Conservation (phyloP, 2,797 vertebrate species). For the Anolis apletophallus region DNA sequence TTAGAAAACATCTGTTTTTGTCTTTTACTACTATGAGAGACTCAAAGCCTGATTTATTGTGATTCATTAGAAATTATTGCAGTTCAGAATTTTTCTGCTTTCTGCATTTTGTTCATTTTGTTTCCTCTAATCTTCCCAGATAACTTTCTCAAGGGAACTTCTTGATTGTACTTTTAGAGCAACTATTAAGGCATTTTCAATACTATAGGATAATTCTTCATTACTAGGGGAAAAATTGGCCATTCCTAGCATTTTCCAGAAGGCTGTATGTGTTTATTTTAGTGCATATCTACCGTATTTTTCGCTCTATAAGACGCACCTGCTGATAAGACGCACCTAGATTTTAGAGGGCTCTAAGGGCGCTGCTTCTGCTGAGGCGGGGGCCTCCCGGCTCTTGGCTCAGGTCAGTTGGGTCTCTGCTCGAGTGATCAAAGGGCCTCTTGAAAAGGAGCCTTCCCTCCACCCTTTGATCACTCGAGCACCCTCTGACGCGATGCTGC, state of each 20-base stretch:
- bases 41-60: neutral
- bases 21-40: neutral
- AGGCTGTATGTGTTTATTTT: neutral
- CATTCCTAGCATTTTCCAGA: neutral
- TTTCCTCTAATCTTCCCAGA: neutral
- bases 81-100: neutral
- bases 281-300: neutral
- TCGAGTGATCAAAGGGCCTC: no score
- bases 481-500: no score
- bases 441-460: no score
- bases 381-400: no score
- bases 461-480: no score
- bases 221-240: neutral
- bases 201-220: neutral
- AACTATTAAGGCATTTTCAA: neutral
- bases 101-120: neutral
- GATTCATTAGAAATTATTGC: neutral
- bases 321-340: no score
- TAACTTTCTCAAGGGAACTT: neutral
- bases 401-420: no score
- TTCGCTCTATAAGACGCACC: no score
- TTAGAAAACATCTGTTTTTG: neutral
- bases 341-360: no score
- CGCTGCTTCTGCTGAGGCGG: no score
- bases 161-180: neutral